Evolutionary conservation across 2,113 vertebrate species (phyloP).

Genomic region (Planiliza haematocheilus): DNA sequence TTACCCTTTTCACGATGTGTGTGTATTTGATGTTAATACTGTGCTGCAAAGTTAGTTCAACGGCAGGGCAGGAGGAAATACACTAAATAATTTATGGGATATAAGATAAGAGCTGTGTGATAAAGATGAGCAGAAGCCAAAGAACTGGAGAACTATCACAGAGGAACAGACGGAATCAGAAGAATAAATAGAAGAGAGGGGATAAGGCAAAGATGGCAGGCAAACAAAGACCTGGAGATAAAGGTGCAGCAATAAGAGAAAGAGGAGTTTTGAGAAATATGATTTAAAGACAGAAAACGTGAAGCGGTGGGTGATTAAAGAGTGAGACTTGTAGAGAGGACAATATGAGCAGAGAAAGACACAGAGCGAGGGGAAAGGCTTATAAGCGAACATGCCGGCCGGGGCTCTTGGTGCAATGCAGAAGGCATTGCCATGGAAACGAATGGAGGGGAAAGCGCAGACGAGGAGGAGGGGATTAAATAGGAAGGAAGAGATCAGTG

Average conservation of each 20-base stretch:
- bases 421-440: conserved; percentile 90
- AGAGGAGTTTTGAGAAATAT: not conserved
- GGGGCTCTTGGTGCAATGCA: conserved; percentile 89
- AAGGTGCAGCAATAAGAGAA: conserved; percentile 15
- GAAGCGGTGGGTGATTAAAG: conserved; percentile 17
- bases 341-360: conserved; percentile 47
- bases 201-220: not conserved
- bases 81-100: conserved; percentile 35
- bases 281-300: conserved; percentile 10
- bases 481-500: conserved; percentile 77
- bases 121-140: conserved; percentile 21
- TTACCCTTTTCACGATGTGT: conserved; percentile 38
- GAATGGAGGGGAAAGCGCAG: conserved; percentile 71
- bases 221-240: conserved; percentile 16
- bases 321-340: conserved; percentile 46
- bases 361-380: conserved; percentile 63
- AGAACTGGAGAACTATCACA: conserved; percentile 5
- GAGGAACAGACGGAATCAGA: not conserved
- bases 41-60: conserved; percentile 41
- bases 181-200: not conserved
- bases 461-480: conserved; percentile 80
- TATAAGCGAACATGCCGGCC: conserved; percentile 63
- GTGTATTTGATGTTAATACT: conserved; percentile 44
- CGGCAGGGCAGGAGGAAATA: conserved; percentile 26
- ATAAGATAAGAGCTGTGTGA: conserved; percentile 11